A percentile compares a stretch with the other conserved stretches of the same genome.
Evolutionary conservation across 1,140 invertebrate species (phyloP).

Genomic region (Arion vulgaris): DNA sequence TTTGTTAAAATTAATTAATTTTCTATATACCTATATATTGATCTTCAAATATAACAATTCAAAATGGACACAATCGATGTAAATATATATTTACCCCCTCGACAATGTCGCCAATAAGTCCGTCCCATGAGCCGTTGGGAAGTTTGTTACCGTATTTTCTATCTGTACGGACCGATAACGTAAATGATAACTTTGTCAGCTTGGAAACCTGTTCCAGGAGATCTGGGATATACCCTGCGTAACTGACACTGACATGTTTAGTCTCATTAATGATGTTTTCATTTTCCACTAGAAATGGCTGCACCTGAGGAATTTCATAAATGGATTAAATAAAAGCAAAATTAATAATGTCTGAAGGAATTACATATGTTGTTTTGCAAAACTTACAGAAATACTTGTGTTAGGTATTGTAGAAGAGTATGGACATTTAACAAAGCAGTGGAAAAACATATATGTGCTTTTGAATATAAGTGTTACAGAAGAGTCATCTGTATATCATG

Average conservation of each 20-base stretch:
- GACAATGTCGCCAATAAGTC: constrained; percentile 65
- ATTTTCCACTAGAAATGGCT: constrained; percentile 31
- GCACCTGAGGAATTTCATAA: constrained; percentile 23
- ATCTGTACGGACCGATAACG: constrained; percentile 89
- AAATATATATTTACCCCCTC: constrained; percentile 44
- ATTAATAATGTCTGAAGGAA: too few relatives aligned
- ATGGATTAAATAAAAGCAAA: background rate
- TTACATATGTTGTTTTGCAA: background rate
- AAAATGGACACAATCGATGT: too few relatives aligned
- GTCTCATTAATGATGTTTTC: background rate
- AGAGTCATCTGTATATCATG: too few relatives aligned
- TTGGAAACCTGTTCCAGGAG: constrained; percentile 56
- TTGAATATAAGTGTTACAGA: too few relatives aligned
- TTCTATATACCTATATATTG: too few relatives aligned
- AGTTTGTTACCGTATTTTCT: constrained; percentile 89
- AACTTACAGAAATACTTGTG: too few relatives aligned
- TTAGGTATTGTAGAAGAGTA: too few relatives aligned
- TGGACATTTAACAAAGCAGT: too few relatives aligned
- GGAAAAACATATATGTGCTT: too few relatives aligned
- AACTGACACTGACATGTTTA: constrained; percentile 18
- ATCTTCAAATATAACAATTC: too few relatives aligned
- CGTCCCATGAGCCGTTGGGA: constrained; percentile 81
- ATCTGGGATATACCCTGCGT: constrained; percentile 61
- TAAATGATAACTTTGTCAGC: constrained; percentile 89
- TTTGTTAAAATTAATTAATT: too few relatives aligned